Evolutionary conservation across 2,797 vertebrate genomes (phyloP).

Genomic region (Pangasius krempfi): DNA sequence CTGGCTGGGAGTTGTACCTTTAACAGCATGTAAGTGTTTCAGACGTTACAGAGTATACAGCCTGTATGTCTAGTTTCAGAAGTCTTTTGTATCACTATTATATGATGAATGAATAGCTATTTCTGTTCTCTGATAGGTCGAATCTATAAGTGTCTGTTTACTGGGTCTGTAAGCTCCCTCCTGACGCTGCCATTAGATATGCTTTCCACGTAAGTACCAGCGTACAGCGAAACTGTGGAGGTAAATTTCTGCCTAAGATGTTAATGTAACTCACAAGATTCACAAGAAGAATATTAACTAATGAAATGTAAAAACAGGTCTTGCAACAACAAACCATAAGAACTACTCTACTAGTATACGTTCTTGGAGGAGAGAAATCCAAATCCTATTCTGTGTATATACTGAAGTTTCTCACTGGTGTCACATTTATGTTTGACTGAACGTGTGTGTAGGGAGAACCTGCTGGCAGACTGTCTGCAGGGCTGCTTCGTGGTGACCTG

Average conservation of each 20-base stretch:
- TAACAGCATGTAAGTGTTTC: constrained; percentile 93
- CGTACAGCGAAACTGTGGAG: not conserved
- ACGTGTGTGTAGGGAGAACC: constrained; percentile 84
- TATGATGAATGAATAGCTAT: not conserved
- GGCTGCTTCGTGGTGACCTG: constrained; percentile 98
- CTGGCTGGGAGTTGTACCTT: constrained; percentile 98
- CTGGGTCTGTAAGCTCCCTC: constrained; percentile 97
- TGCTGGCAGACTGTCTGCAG: constrained; percentile 96
- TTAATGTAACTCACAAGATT: not conserved
- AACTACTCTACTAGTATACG: not conserved
- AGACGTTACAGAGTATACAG: not conserved
- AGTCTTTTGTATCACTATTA: not conserved
- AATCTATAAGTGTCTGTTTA: constrained; percentile 99
- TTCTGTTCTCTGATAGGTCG: constrained; percentile 80
- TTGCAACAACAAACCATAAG: not conserved
- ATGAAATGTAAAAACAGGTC: not conserved
- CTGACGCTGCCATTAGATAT: constrained; percentile 96
- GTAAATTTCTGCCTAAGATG: not conserved
- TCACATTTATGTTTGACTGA: not conserved
- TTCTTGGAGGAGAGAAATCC: not conserved
- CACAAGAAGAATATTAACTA: not conserved
- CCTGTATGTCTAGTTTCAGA: not conserved
- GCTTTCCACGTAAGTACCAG: constrained; percentile 92
- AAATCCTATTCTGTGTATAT: not conserved
- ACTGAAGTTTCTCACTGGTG: not conserved